Base-by-base conservation (phyloP, 2,113 vertebrate species). In the Erinaceus europaeus region DNA sequence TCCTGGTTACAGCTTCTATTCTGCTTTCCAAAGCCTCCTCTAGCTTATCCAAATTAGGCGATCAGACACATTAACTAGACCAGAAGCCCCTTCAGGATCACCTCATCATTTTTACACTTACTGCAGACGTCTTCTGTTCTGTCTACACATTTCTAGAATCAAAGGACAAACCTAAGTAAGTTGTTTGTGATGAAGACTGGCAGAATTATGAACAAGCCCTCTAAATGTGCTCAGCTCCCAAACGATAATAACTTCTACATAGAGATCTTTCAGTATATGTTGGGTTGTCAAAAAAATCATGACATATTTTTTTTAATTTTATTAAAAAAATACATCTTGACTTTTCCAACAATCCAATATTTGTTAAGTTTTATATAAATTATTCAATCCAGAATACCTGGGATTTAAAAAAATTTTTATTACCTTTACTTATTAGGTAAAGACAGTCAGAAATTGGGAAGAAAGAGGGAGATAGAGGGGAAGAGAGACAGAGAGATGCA, bases 1-100 rank as follows among this genome's bases (percentile, higher is more conserved):
- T 74, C 11, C n/a, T 84, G 81, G 89, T 85, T 91, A 88, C 46
- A 82, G 50, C 12, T 69, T 93, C 78, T 89, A 9, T 27, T 89
- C 42, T 91, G 36, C 84, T 68, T 74, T 81, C 53, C 48, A 79
- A 88, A 91, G n/a, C 21, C 52, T 75, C 65, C 75, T 36, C 61
- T 82, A 46, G 20, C 79, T 85, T 72, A 76, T 50, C 11, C 27
- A 71, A 84, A 61, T 38, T 21, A 74, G 48, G 59, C 84, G 57
- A 87, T 52, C 53, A 81, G 74, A 81, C 46, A 85, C n/a, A 74
- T 34, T 59, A 32, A 81, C 20, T 62, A 73, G 23, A 74, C 13
- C 36, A 75, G 53, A 77, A 74, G 77, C 48, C 44, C 21, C 36
- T 55, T 87, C 32, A 64, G 25, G 0, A 1, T 1, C 21, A 2